Evolutionary conservation across 2,888 invertebrate genomes (phyloP), one percentile per base, ranked within the genome.

Genomic region (Pseudococcus viburni): DNA sequence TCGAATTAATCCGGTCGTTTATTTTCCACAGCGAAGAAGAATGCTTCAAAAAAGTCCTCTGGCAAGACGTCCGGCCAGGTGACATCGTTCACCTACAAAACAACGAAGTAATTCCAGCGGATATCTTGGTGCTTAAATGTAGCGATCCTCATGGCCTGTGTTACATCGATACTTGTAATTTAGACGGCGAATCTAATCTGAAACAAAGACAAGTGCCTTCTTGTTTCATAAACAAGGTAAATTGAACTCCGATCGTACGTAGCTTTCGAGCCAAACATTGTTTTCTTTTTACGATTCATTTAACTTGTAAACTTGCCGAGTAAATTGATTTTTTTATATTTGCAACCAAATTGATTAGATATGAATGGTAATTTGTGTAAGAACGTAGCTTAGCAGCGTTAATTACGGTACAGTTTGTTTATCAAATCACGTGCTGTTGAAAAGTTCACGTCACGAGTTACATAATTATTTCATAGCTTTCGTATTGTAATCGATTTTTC

Each of bases 81-180:
- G 99, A 99, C 92, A 93, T 99, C 90, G 95, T 99, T 85, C 98
- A 98, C 92, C 93, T 99, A 90, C 97, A 98, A 83, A 98, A 98
- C 93, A 98, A 99, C 93, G 98, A 99, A 93, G 94, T 97, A 88
- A 97, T 99, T 90, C 99, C 99, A 51, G 99, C 99, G 0, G 99
- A 99, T 92, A 95, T 99, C 91, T 93, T 99, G 89, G 93, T 99
- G 89, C 93, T 99, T 89, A 94, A 96, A 90, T 96, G 97, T 89
- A 97, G 97, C 91, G 98, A 97, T 92, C 94, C 95, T 11, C 94
- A 95, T 15, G 89, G 89, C 1, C 87, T 42, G 17, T 89, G 89
- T 59, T 88, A 83, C 12, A 86, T 89, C 26, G 89, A 89, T 22
- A 89, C 89, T 19, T 84, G 59, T 8, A 73, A 86, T 89, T 77